Evolutionary conservation across 2,888 invertebrate species (phyloP).

Genomic region (Orchesella flavescens): DNA sequence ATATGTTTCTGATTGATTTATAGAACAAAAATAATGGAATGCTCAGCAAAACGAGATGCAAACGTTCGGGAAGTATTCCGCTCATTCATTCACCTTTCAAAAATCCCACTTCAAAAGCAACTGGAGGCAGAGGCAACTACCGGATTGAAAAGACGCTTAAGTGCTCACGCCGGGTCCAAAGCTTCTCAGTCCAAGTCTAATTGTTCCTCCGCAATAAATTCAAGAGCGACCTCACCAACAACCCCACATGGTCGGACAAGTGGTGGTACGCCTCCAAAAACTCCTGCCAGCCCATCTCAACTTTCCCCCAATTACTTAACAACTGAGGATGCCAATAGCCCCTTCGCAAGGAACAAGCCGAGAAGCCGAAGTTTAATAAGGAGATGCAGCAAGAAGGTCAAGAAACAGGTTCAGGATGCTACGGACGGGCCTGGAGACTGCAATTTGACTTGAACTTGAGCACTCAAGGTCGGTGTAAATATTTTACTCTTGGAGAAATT

Average conservation of each 20-base stretch:
- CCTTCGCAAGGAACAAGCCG: constrained; percentile 75
- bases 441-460: constrained; percentile 80
- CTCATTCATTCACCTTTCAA: constrained; percentile 81
- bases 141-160: constrained; percentile 81
- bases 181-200: constrained; percentile 41
- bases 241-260: constrained; percentile 27
- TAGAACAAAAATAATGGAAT: constrained; percentile 84
- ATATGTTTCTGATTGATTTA: too few relatives aligned
- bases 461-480: background rate
- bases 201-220: constrained; percentile 24
- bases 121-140: constrained; percentile 60
- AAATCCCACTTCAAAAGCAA: constrained; percentile 72
- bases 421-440: constrained; percentile 81
- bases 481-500: too few relatives aligned
- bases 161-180: constrained; percentile 79
- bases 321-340: constrained; percentile 46
- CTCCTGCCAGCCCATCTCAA: constrained; percentile 45
- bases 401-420: constrained; percentile 84
- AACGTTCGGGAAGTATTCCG: constrained; percentile 87
- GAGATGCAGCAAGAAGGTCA: constrained; percentile 85
- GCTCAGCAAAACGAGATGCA: constrained; percentile 86
- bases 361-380: constrained; percentile 85
- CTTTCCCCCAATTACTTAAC: constrained; percentile 55
- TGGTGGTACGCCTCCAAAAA: constrained; percentile 52
- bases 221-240: constrained; percentile 32